Evolutionary conservation across 2,797 vertebrate genomes (phyloP).

Genomic region (Bovichtus variegatus): DNA sequence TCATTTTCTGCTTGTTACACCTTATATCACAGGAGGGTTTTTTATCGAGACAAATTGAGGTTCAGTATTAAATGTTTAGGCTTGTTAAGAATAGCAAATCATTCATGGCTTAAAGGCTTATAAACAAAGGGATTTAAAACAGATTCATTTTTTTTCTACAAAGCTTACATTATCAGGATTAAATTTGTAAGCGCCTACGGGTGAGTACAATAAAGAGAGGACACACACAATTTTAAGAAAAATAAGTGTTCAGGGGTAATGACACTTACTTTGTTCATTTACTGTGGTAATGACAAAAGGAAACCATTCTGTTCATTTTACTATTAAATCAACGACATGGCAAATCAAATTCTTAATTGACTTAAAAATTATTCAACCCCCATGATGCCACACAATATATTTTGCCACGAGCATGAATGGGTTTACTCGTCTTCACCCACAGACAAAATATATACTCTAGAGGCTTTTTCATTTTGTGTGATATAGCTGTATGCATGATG

Average conservation of each 20-base stretch:
- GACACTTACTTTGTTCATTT: conserved; percentile 20
- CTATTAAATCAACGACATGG: conserved; percentile 14
- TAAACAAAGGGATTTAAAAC: conserved; percentile 66
- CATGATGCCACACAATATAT: conserved; percentile 7
- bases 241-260: conserved; percentile 25
- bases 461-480: conserved; percentile 32
- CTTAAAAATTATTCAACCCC: conserved; percentile 10
- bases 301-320: conserved; percentile 12
- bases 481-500: conserved; percentile 30
- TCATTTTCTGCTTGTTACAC: conserved; percentile 56
- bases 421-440: conserved; percentile 28
- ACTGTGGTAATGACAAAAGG: conserved; percentile 17
- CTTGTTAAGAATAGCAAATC: conserved; percentile 49
- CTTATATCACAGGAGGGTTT: conserved; percentile 15
- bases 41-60: conserved; percentile 37
- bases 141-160: conserved; percentile 46
- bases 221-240: conserved; percentile 21
- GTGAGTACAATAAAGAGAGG: conserved; percentile 40
- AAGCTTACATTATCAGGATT: conserved; percentile 62
- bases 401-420: conserved; percentile 12
- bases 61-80: conserved; percentile 41
- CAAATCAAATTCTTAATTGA: conserved; percentile 16
- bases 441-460: neutral
- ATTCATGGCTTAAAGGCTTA: conserved; percentile 57
- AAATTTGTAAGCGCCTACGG: conserved; percentile 36